Evolutionary conservation across 2,797 vertebrate genomes (phyloP).

Genomic region (Rhinophrynus dorsalis): DNA sequence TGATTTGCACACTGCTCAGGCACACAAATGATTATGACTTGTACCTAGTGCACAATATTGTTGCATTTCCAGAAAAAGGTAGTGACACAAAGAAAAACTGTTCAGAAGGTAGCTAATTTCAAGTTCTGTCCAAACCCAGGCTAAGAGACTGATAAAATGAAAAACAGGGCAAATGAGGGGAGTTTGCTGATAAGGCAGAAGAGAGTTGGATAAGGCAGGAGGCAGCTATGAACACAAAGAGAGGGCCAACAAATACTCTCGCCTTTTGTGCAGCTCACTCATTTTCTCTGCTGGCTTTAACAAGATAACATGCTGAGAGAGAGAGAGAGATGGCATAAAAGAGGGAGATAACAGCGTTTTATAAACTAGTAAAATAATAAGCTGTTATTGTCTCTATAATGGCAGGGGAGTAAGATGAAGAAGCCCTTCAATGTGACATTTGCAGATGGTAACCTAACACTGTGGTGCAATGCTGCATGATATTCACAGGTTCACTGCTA

Average conservation of each 20-base stretch:
- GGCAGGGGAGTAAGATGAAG: slow-evolving; percentile 6
- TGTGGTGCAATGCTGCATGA: slow-evolving; percentile 5
- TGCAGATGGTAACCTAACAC: slow-evolving; percentile 19
- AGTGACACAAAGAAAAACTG: background rate
- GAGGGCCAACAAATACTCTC: slow-evolving; percentile 26
- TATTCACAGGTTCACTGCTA: slow-evolving; percentile 18
- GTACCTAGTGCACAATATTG: no score
- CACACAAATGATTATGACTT: no score
- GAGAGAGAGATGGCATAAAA: slow-evolving; percentile 37
- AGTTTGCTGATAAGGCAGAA: slow-evolving; percentile 7
- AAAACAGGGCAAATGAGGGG: slow-evolving; percentile 16
- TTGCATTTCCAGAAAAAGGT: background rate
- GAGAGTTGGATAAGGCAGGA: slow-evolving; percentile 8
- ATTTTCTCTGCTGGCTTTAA: slow-evolving; percentile 43
- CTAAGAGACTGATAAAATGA: slow-evolving; percentile 16
- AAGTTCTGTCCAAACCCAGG: background rate
- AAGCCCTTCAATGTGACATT: slow-evolving; percentile 31
- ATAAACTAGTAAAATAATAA: slow-evolving; percentile 46
- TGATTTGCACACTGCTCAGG: no score
- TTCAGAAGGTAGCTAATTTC: slow-evolving; percentile 1
- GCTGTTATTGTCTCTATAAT: slow-evolving; percentile 34
- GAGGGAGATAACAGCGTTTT: slow-evolving; percentile 41
- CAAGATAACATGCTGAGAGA: slow-evolving; percentile 45
- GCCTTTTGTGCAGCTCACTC: slow-evolving; percentile 39
- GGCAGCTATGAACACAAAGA: slow-evolving; percentile 21